Percentiles rank a stretch among this genome's conserved stretches.
These are phyloP conservation scores for Lasius platythorax DNA, from an alignment of 2,888 invertebrate genomes.

Conservation along the genomic window DNA sequence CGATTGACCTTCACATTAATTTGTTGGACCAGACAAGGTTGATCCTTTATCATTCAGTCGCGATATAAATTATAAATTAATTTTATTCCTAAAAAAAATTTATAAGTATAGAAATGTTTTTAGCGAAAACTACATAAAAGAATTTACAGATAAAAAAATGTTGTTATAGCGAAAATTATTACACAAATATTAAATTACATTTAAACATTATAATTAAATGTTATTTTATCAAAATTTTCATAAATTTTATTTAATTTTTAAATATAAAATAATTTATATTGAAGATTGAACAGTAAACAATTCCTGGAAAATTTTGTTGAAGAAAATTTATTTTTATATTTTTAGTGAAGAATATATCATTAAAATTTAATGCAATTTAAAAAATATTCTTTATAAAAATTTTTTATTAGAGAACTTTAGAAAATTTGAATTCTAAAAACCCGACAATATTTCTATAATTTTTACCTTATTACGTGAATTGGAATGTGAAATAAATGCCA, in stretches of 20 bases:
- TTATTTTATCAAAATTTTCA: not conserved
- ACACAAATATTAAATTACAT: not conserved
- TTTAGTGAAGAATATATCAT: not conserved
- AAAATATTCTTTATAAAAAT: not conserved
- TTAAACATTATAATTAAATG: not conserved
- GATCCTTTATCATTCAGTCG: not conserved
- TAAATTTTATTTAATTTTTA: not conserved
- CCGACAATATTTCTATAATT: not conserved
- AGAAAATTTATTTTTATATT: not conserved
- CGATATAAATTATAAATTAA: constrained; percentile 1
- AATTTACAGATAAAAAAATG: not conserved
- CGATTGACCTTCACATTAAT: constrained; percentile 33
- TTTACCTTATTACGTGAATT: not conserved
- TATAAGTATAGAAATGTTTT: not conserved
- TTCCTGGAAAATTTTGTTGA: not conserved
- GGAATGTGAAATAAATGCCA: not conserved
- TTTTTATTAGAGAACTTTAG: not conserved
- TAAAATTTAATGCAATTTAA: constrained; percentile 17
- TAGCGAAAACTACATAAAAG: not conserved
- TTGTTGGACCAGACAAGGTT: constrained; percentile 10
- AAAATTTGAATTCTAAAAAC: not conserved
- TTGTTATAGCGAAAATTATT: not conserved
- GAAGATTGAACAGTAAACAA: not conserved
- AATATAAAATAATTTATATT: not conserved
- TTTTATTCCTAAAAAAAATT: not conserved